These are phyloP conservation scores for Lypha dubia DNA, from an alignment of 2,888 invertebrate species.

Conservation along the genomic window DNA sequence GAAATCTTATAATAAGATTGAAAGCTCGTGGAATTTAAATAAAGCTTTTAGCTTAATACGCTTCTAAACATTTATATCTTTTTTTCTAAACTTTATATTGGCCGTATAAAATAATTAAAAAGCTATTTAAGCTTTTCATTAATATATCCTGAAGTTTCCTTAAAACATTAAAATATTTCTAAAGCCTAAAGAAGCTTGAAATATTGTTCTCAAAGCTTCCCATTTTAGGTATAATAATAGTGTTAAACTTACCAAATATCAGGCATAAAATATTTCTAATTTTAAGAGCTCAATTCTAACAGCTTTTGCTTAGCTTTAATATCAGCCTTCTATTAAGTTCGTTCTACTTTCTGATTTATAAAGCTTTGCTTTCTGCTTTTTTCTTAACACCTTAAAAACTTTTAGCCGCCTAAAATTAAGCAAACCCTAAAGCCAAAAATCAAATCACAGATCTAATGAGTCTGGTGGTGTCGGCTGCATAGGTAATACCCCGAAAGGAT, in stretches of 20 bases:
- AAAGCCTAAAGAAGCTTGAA: not conserved
- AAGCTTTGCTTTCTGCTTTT: conserved; percentile 43
- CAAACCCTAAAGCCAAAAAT: conserved; percentile 78
- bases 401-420: conserved; percentile 43
- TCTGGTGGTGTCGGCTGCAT: conserved; percentile 86
- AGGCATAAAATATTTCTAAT: not conserved
- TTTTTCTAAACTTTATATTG: too few species aligned
- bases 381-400: conserved; percentile 12
- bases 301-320: not conserved
- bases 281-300: not conserved
- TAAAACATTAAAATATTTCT: too few species aligned
- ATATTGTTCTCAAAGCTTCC: not conserved
- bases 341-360: conserved; percentile 49
- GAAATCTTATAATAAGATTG: too few species aligned
- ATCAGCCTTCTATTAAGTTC: conserved; percentile 5
- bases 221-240: too few species aligned
- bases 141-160: too few species aligned
- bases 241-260: too few species aligned
- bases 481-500: conserved; percentile 85
- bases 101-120: too few species aligned
- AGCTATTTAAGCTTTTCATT: too few species aligned
- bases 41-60: too few species aligned
- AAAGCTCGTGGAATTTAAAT: too few species aligned
- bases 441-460: conserved; percentile 84
- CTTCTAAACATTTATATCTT: too few species aligned